These are phyloP conservation scores for Nyctibius bracteatus DNA, from an alignment of 2,113 vertebrate species.

Conservation along the genomic window DNA sequence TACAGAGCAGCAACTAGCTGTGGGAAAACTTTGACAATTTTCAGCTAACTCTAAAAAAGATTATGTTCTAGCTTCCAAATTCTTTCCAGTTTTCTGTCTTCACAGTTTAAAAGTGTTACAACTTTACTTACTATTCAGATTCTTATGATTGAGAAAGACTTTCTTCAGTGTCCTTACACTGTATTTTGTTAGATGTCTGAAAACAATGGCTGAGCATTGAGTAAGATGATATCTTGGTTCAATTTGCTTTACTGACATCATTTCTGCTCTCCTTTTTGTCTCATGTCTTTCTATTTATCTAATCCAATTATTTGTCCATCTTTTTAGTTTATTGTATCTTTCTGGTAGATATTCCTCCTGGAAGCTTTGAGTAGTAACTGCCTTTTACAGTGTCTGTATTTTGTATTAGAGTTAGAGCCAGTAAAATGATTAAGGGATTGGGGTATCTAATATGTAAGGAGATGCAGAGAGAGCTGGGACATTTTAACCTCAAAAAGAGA, in stretches of 20 bases:
- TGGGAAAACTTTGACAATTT: neutral
- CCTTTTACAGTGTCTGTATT: neutral
- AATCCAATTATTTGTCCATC: neutral
- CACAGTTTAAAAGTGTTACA: neutral
- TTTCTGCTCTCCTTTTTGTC: neutral
- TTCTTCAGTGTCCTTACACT: neutral
- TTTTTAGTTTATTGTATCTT: neutral
- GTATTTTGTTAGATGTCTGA: neutral
- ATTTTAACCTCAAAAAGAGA: neutral
- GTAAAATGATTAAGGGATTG: neutral
- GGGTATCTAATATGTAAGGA: neutral
- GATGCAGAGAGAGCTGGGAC: neutral
- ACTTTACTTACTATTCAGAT: neutral
- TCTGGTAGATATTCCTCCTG: neutral
- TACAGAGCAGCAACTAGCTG: neutral
- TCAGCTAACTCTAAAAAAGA: neutral
- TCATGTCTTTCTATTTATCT: neutral
- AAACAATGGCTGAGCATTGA: neutral
- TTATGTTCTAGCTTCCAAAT: neutral
- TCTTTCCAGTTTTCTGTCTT: neutral
- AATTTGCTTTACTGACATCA: neutral
- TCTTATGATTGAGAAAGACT: neutral
- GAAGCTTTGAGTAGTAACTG: neutral
- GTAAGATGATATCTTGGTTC: neutral
- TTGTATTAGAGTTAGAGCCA: neutral